Base-by-base conservation (phyloP, 2,113 vertebrate species). In the Excalfactoria chinensis region DNA sequence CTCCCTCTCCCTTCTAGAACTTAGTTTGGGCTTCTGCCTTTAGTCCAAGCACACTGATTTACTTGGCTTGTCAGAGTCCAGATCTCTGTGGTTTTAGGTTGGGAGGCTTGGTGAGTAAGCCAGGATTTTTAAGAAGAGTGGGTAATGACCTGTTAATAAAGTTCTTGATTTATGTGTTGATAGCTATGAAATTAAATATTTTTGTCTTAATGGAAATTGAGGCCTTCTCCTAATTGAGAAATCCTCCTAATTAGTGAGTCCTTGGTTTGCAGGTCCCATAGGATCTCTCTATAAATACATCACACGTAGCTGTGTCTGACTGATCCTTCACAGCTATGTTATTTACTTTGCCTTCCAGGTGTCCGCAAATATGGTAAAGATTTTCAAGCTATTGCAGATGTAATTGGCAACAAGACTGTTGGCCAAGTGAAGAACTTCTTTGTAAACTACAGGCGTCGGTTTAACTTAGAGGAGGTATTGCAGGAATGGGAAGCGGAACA, bases 341-440 rank as follows among this genome's bases (percentile, higher is more conserved):
- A 97, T 98, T 98, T 98, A 98, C 98, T 98, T 98, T 98, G 97
- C 98, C 95, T 97, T 98, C 98, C 98, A 99, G 99, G 99, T 96
- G 99, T 99, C 96, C 98, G 99, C 94, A 99, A 99, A 97, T 99
- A 99, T 76, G 99, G 99, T 89, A 99, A 99, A 98, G 99, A 99
- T 98, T 99, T 99, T 97, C 99, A 99, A 98, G 99, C 99, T 98
- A 99, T 99, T 97, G 99, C 99, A 88, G 99, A 99, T 95, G 99
- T 99, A 97, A 99, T 99, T 95, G 99, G 99, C 77, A 99, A 99
- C 98, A 99, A 99, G 98, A 99, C 99, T 93, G 98, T 99, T 97
- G 99, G 99, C 78, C 99, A 99, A 98, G 99, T 99, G 96, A 99
- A 99, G 98, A 99, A 99, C 98, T 99, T 99, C 98, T 99, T 99